Evolutionary conservation across 1,140 invertebrate species (phyloP).

Genomic region (Schlechtendalia chinensis): DNA sequence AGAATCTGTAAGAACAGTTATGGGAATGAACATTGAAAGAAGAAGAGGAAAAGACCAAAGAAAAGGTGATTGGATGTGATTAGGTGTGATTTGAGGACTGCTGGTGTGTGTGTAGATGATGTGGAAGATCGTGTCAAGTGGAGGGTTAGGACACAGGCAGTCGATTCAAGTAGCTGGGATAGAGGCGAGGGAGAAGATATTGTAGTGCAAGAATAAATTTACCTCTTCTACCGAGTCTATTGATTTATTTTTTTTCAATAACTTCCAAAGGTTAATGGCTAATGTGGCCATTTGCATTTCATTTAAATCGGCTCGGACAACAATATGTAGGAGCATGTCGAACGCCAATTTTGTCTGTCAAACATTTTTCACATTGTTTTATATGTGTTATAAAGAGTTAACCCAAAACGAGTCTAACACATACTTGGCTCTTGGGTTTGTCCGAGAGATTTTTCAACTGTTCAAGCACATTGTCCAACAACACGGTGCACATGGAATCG

Average conservation of each 20-base stretch:
- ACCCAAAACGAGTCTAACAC: not conserved
- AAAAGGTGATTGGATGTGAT: too few species aligned
- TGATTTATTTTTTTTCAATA: constrained; percentile 65
- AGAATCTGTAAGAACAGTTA: too few species aligned
- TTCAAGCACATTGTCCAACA: constrained; percentile 75
- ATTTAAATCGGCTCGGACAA: constrained; percentile 68
- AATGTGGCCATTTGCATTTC: constrained; percentile 63
- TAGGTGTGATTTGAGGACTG: too few species aligned
- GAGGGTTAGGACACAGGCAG: too few species aligned
- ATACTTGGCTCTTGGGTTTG: constrained; percentile 63
- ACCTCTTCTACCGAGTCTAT: constrained; percentile 60
- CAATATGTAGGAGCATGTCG: constrained; percentile 72
- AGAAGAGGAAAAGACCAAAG: too few species aligned
- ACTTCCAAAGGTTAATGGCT: constrained; percentile 74
- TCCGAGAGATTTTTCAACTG: constrained; percentile 70
- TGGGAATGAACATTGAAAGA: too few species aligned
- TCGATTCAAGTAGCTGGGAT: too few species aligned
- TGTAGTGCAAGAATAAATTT: too few species aligned
- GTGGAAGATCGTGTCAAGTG: too few species aligned
- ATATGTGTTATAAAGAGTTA: not conserved
- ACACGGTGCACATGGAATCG: constrained; percentile 72
- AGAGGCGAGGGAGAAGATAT: too few species aligned
- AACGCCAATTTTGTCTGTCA: constrained; percentile 65
- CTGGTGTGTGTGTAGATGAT: too few species aligned
- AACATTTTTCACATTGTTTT: not conserved